Conservation (phyloP, 2,888 invertebrate genomes). For the Napeogenes sylphis region DNA sequence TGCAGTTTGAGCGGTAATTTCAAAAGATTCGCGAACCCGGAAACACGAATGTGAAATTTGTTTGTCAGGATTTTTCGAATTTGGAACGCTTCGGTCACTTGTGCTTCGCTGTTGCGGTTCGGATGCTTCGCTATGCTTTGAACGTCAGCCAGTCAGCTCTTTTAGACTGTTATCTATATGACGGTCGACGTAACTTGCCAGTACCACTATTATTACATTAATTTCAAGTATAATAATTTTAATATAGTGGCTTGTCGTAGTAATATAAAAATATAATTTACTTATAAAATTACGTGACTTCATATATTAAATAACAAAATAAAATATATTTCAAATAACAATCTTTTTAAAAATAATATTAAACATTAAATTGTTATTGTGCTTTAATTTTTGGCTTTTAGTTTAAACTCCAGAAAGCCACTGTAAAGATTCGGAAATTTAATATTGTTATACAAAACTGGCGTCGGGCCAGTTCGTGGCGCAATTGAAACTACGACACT, state of each 20-base stretch:
- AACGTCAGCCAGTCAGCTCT: neutral
- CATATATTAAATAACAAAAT: too few relatives aligned
- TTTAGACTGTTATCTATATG: neutral
- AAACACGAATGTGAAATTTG: neutral
- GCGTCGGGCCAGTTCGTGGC: conserved; percentile 26
- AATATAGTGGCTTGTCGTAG: too few relatives aligned
- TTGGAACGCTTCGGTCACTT: neutral
- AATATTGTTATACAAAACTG: conserved; percentile 31
- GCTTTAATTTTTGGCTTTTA: neutral
- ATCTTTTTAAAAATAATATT: too few relatives aligned
- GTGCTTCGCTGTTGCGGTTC: conserved; percentile 1
- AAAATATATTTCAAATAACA: too few relatives aligned
- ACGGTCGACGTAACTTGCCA: neutral
- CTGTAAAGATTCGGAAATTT: conserved; percentile 32
- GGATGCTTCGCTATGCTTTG: neutral
- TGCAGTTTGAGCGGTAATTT: neutral
- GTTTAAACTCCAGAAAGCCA: neutral
- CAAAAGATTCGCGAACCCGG: neutral
- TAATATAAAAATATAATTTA: too few relatives aligned
- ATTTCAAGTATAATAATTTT: too few relatives aligned
- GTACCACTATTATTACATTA: too few relatives aligned
- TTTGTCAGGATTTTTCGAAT: neutral
- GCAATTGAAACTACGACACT: conserved; percentile 28
- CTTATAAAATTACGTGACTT: too few relatives aligned
- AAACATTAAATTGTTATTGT: neutral